Base-by-base conservation (phyloP, 2,797 vertebrate species). In the Bucorvus abyssinicus region DNA sequence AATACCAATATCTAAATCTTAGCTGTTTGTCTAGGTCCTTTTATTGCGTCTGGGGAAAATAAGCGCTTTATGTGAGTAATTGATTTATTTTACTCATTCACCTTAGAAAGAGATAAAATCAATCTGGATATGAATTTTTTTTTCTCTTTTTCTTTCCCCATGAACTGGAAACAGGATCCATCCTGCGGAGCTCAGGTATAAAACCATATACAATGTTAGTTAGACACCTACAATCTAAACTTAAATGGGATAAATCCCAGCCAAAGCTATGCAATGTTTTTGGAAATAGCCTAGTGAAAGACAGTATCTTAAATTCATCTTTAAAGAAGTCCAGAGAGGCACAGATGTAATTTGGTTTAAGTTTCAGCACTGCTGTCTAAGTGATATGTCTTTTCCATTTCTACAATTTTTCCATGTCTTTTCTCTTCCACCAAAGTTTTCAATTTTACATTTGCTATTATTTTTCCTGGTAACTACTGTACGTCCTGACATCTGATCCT, bases 91-190 rank as follows among this genome's bases (percentile, higher is more conserved):
- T 34, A 85, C 26, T 85, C 60, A 80, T 77, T 23, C 38, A 82
- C 40, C 34, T 60, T 76, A 93, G 44, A 49, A 91, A 69, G 56
- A 95, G 50, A 59, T 74, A 77, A 93, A 94, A 94, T 95, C 88
- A 92, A 76, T 92, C 55, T 59, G 7, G 2, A 2, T 91, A 70
- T 90, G 34, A 91, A 78, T 77, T 87, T 77, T 49, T 78, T 53
- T 59, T 7, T 15, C 14, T 9, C 10, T 14, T 9, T 26, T 30
- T 7, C 20, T 4, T 15, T 7, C 4, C 68, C 3, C 12, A 4
- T 55, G 38, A 85, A 47, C 16, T 69, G n/a, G 38, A 86, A 82
- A 83, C 11, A 22, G 18, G 20, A 76, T 26, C 4, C 22, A 61
- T 75, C 47, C 42, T 42, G 17, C 67, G 38, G 6, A 90, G 12